Base-by-base conservation (phyloP, 2,113 vertebrate genomes). In the Peromyscus californicus region DNA sequence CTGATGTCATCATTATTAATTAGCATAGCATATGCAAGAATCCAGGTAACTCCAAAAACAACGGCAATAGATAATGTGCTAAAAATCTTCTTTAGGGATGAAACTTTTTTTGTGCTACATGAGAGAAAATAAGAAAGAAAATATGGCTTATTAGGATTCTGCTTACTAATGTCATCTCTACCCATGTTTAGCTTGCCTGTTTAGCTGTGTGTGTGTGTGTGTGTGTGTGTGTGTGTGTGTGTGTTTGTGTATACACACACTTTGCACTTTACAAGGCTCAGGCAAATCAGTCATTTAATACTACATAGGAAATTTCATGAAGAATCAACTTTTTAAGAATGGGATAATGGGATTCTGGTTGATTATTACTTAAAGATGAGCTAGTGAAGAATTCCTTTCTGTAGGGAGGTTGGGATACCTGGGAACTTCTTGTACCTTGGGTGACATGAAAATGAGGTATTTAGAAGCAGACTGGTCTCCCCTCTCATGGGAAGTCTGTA, bases 1-100 rank as follows among this genome's bases (percentile, higher is more conserved):
- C 7, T 94, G 92, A 74, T 51, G 33, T 42, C 9, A 33, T 98
- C 80, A 7, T 96, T 48, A 11, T 70, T 82, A 88, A 98, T 16
- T 33, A 99, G 93, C 96, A 98, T 98, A 26, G 99, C 79, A 95
- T 98, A 99, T 10, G 98, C 98, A 17, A 97, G 91, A 16, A 96
- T 89, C 98, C 99, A 99, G 84, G 98, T 99, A 91, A 99, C 79
- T 76, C 98, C 69, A 0, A 99, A 98, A 63, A 99, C 33, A 9
- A 98, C 96, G 0, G 93, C 94, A 94, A 98, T 12, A 74, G 98
- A 98, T 8, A 99, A 57, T 0, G 97, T 98, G 76, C 83, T 92
- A 48, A 98, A 36, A 61, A 98, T 86, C 94, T 98, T 99, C 96
- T 98, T 99, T 61, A 82, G 9, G 15, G 90, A 78, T 72, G 96